Evolutionary conservation across 1,140 invertebrate species (phyloP).

Genomic region (Trichonephila clavata): DNA sequence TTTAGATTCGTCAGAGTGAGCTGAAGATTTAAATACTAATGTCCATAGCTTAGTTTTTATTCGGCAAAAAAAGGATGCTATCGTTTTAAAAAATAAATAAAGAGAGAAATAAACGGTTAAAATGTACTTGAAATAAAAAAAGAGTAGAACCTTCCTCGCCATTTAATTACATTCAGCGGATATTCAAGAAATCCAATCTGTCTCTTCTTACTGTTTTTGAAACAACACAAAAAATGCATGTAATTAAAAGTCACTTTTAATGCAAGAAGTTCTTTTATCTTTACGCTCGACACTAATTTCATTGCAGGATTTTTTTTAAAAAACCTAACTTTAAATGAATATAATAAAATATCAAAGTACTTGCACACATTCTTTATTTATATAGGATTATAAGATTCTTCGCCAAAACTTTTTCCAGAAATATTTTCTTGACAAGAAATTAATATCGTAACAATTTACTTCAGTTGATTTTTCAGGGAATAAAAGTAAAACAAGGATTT

Average conservation of each 20-base stretch:
- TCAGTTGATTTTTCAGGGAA: no score
- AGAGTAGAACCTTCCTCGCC: not conserved
- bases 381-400: no score
- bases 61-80: not conserved
- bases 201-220: not conserved
- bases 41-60: no score
- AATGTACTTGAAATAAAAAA: not conserved
- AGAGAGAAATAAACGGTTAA: not conserved
- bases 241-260: constrained; percentile 12
- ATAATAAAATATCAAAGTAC: not conserved
- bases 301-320: not conserved
- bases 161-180: not conserved
- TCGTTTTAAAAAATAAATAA: not conserved
- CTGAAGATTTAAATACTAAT: no score
- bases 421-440: no score
- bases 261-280: not conserved
- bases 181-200: not conserved
- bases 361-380: no score
- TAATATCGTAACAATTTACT: no score
- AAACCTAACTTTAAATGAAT: not conserved
- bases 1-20: no score
- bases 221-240: no score
- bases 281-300: not conserved
- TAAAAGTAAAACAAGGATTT: no score
- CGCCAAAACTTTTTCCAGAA: no score